A percentile compares a stretch with the other conserved stretches of the same genome.
These are phyloP conservation scores for Habrosyne pyritoides DNA, from an alignment of 2,888 invertebrate genomes.

Conservation along the genomic window DNA sequence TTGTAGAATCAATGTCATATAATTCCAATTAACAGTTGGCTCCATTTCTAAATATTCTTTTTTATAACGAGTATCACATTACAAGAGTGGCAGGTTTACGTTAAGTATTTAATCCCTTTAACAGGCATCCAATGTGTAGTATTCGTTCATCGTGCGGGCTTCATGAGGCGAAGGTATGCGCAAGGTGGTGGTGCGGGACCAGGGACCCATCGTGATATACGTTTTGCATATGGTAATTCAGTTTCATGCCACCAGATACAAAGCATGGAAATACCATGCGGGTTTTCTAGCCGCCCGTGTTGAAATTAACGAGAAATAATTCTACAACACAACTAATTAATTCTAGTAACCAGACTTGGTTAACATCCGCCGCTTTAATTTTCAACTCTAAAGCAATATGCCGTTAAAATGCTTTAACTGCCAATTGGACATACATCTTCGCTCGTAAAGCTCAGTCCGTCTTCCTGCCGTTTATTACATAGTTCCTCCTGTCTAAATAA, in stretches of 20 bases:
- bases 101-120: neutral
- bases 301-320: slow-evolving; percentile 71
- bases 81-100: neutral
- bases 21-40: neutral
- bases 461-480: slow-evolving; percentile 67
- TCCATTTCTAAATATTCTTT: neutral
- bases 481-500: slow-evolving; percentile 45
- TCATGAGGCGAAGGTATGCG: neutral
- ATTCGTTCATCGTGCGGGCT: neutral
- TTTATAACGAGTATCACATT: neutral
- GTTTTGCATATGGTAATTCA: slow-evolving; percentile 58
- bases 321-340: slow-evolving; percentile 64
- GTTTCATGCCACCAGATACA: slow-evolving; percentile 46
- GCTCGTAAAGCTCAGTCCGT: slow-evolving; percentile 63
- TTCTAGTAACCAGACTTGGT: slow-evolving; percentile 48
- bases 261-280: slow-evolving; percentile 60
- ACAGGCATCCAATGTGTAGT: neutral
- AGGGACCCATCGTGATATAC: slow-evolving; percentile 32
- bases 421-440: slow-evolving; percentile 65
- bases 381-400: slow-evolving; percentile 64
- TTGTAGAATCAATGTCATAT: neutral
- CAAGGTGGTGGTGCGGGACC: slow-evolving; percentile 13
- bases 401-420: slow-evolving; percentile 68
- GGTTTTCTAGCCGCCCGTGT: slow-evolving; percentile 50
- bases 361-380: slow-evolving; percentile 63